Evolutionary conservation across 2,888 invertebrate species (phyloP), one percentile per base, ranked within the genome.

Genomic region (Hypena proboscidalis): DNA sequence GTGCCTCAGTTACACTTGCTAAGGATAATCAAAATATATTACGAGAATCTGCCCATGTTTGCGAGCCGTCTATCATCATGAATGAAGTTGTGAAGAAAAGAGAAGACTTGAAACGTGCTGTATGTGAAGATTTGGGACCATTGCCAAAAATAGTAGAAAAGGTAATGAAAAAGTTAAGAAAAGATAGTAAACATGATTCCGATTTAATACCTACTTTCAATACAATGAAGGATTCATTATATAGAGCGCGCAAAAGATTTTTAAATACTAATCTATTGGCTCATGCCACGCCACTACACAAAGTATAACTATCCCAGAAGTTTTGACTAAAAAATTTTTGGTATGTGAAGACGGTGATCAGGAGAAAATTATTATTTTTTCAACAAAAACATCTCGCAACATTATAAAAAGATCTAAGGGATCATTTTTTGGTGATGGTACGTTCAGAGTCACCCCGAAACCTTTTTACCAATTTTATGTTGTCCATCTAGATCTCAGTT

Each of bases 301-400:
- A 21, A 21, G 11, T 21, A 32, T 32, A 7, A 4, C 20, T 2
- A 32, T 32, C 20, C 32, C 32, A 21, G 32, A 32, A 32, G 21
- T n/a, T 7, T 32, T 32, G 21, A n/a, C 13, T 7, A 21, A 13
- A 32, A 32, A 32, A 13, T 32, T 21, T 32, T 21, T 21, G 9
- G 23, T 23, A 9, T 4, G n/a, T 23, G 23, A 23, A 23, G 23
- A 23, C 9, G 23, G 23, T 23, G 8, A 9, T 23, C 9, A 23
- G 9, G 23, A 23, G n/a, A 51, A 43, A 36, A 14, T 37, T 43
- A 56, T 58, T 61, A 56, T 45, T 51, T 48, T 46, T 23, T 8
- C 23, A 23, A 23, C 23, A 9, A 44, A 40, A 20, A 5, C 23
- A 23, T 8, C 23, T 23, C 23, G 9, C 8, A 8, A 9, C 8